Percentiles rank a stretch among this genome's conserved stretches.
These are phyloP conservation scores for Mimachlamys varia DNA, from an alignment of 2,888 invertebrate species.

Conservation along the genomic window DNA sequence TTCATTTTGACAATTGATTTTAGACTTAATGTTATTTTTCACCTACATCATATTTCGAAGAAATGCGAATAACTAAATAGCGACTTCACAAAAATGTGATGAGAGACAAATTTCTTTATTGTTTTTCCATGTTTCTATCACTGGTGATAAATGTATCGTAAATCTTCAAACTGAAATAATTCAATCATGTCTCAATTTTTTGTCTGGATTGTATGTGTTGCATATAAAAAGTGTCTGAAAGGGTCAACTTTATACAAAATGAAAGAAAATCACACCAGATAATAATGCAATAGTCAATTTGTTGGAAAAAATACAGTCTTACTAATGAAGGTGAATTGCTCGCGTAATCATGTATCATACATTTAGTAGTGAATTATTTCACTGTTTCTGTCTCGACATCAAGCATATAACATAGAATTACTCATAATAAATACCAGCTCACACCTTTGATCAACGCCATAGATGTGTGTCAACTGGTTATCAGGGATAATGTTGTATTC, in stretches of 20 bases:
- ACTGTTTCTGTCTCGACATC: not conserved
- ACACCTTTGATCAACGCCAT: not conserved
- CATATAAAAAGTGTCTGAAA: not conserved
- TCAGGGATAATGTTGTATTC: not conserved
- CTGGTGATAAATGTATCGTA: not conserved
- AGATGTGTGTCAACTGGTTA: not conserved
- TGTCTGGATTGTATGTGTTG: not conserved
- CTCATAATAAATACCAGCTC: not conserved
- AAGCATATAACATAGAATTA: slow-evolving; percentile 1
- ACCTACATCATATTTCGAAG: not conserved
- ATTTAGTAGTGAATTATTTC: not conserved
- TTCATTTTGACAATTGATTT: slow-evolving; percentile 2
- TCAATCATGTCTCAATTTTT: not conserved
- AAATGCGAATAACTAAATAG: not conserved
- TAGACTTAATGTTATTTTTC: not conserved
- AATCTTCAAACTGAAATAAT: slow-evolving; percentile 15
- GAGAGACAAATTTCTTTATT: not conserved
- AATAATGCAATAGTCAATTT: not conserved
- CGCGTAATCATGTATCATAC: not conserved
- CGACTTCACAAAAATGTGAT: not conserved
- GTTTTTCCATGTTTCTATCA: not conserved
- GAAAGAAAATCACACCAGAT: not conserved
- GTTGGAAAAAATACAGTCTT: not conserved
- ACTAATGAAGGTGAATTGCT: not conserved
- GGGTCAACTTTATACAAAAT: not conserved